Evolutionary conservation across 2,797 vertebrate species (phyloP).

Genomic region (Gallinago solitaria): DNA sequence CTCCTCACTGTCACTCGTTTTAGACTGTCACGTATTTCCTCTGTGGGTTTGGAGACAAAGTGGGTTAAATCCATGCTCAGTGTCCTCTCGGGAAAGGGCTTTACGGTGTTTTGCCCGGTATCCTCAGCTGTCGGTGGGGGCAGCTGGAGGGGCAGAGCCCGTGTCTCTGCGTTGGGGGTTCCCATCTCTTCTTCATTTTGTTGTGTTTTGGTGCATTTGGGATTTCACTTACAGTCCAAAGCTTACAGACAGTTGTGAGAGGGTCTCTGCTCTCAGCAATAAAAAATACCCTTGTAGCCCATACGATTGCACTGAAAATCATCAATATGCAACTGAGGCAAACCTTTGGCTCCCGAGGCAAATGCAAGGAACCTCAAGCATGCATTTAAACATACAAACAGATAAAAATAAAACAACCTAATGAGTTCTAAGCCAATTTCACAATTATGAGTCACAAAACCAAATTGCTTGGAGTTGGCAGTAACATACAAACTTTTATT

Average conservation of each 20-base stretch:
- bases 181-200: background rate
- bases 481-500: slow-evolving; percentile 14
- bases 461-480: slow-evolving; percentile 40
- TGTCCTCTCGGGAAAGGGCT: background rate
- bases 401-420: slow-evolving; percentile 32
- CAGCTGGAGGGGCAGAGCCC: background rate
- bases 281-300: background rate
- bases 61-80: rapidly evolving
- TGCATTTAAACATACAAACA: slow-evolving; percentile 19
- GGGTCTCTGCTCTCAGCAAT: background rate
- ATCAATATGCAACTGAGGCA: background rate
- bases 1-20: background rate
- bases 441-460: slow-evolving; percentile 45
- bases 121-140: background rate
- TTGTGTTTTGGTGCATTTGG: background rate
- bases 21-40: background rate
- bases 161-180: background rate
- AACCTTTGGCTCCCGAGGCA: background rate
- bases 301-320: background rate
- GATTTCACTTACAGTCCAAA: background rate
- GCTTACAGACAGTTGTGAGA: background rate
- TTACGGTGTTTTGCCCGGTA: background rate
- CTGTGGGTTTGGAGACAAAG: background rate
- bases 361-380: background rate
- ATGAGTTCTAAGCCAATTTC: slow-evolving; percentile 40